Percentiles rank a stretch among this genome's conserved stretches.
Conservation (phyloP, 1,140 invertebrate species). For the roundworm (Caenorhabditis elegans) region DNA sequence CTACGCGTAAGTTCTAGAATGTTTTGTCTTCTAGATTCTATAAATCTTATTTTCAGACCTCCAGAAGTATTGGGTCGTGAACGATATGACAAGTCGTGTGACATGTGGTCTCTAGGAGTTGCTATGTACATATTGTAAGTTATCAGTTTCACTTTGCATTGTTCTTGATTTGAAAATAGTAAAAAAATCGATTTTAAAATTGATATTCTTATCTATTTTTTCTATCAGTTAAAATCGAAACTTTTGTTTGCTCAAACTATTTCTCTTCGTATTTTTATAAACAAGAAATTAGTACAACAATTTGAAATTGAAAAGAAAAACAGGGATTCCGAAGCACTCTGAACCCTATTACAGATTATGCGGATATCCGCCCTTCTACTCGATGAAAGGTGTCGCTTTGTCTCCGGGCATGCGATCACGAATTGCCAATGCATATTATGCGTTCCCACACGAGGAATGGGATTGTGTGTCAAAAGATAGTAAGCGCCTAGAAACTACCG, state of each 20-base stretch:
- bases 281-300: not conserved
- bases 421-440: conserved; percentile 89
- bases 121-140: conserved; percentile 96
- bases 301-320: not conserved
- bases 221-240: not conserved
- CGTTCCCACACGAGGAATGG: conserved; percentile 94
- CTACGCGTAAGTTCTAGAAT: conserved; percentile 74
- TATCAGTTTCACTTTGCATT: conserved; percentile 46
- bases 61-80: conserved; percentile 93
- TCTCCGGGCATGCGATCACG: conserved; percentile 97
- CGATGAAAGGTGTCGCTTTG: conserved; percentile 90
- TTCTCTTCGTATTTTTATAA: not conserved
- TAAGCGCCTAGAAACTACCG: conserved; percentile 53
- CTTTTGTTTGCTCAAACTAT: conserved; percentile 1
- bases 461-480: conserved; percentile 83
- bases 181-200: too few relatives aligned
- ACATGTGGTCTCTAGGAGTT: conserved; percentile 95
- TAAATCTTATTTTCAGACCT: conserved; percentile 68
- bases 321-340: conserved; percentile 18
- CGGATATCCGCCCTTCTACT: conserved; percentile 96
- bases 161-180: not conserved
- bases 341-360: conserved; percentile 74
- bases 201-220: not conserved
- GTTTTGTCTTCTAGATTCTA: not conserved
- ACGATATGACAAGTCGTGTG: conserved; percentile 97